A percentile compares a stretch with the other conserved stretches of the same genome.
phyloP scores from a whole-genome alignment of 2,797 vertebrate genomes.

The Bufotes viridis region DNA sequence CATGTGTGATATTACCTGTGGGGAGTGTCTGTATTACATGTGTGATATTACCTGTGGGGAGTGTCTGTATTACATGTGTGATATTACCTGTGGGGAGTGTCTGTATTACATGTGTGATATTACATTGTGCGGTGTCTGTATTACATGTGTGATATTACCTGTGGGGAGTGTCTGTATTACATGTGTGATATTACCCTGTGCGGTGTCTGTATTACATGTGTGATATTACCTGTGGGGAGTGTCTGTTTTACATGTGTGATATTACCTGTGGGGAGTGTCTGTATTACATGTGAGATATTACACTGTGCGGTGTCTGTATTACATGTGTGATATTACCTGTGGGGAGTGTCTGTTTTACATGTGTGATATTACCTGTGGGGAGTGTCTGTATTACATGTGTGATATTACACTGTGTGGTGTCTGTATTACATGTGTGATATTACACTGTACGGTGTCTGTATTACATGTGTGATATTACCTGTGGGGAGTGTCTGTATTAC shows the following conservation, averaged over 20 bases:
- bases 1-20: neutral
- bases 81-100: too few species aligned
- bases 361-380: neutral
- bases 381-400: neutral
- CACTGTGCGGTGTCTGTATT: neutral
- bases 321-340: neutral
- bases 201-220: too few species aligned
- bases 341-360: too few species aligned
- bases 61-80: too few species aligned
- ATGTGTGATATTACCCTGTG: too few species aligned
- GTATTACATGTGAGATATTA: too few species aligned
- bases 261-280: neutral
- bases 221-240: too few species aligned
- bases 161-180: too few species aligned
- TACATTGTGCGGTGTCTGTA: too few species aligned
- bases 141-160: too few species aligned
- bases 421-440: neutral
- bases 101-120: too few species aligned
- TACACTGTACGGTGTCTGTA: neutral
- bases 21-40: neutral
- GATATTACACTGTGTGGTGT: neutral
- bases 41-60: too few species aligned
- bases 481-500: neutral
- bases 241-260: neutral
- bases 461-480: neutral